Base-by-base conservation (phyloP, 2,888 invertebrate genomes). In the Pollenia angustigena region DNA sequence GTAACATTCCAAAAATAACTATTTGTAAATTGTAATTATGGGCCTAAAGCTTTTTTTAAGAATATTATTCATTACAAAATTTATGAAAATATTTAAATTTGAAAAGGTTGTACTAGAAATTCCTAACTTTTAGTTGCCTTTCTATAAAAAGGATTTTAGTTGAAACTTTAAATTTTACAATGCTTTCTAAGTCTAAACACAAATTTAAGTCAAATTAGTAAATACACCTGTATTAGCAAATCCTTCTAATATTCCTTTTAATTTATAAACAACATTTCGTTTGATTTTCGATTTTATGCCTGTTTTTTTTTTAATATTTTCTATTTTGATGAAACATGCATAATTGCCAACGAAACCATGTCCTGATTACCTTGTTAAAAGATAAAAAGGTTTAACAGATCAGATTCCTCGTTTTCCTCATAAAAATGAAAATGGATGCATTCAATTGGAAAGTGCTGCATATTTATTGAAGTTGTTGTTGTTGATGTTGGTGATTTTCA, bases 321-420 rank as follows among this genome's bases (percentile, higher is more conserved):
- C 6, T 6, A 48, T 66, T 40, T 42, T 44, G 64, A 52, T 76
- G 64, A 76, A 58, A 58, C 42, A 68, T 80, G 44, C 40, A 75
- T 79, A 79, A 84, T 80, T 85, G 84, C 79, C 60, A 85, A 68
- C 84, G 84, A 68, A 85, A 75, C 79, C 74, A 80, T 80, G 14
- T 85, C 60, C 74, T 84, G 84, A 85, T 85, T 80, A 80, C 74
- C 84, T 85, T 80, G 79, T 85, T 85, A 80, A 85, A 85, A 85
- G 84, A 85, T 85, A 85, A 76, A 68, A 76, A 68, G 74, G 66
- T 85, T 85, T 80, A 85, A 74, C 79, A 85, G 79, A 80, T 85
- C 79, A 75, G 66, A 80, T 80, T 85, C 66, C 76, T 74, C 66
- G 16, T 46, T 75, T 80, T 74, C 60, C 68, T 46, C 84, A 80